Evolutionary conservation across 2,113 vertebrate genomes (phyloP).

Genomic region (Rhynchomys soricoides): DNA sequence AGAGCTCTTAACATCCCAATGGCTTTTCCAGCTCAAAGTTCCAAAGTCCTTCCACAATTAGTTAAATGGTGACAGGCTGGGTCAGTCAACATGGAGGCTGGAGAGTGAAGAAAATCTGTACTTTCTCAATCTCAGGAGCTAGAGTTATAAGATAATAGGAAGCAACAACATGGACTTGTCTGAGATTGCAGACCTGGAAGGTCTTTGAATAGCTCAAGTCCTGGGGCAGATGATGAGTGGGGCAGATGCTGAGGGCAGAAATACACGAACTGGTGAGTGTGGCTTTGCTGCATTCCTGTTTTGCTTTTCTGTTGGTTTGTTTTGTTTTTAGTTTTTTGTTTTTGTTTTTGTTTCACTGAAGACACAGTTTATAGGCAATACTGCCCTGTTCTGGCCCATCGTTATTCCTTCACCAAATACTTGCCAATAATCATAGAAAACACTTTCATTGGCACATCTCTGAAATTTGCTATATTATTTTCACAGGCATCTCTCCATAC

Average conservation of each 20-base stretch:
- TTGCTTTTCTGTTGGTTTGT: background rate
- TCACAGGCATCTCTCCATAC: background rate
- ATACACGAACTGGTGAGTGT: background rate
- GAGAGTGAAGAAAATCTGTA: too few relatives aligned
- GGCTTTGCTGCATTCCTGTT: background rate
- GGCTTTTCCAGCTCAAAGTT: too few relatives aligned
- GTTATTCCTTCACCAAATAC: background rate
- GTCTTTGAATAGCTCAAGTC: too few relatives aligned
- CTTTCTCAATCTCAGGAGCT: background rate
- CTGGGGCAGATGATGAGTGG: background rate
- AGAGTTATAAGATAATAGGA: background rate
- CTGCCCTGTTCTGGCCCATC: background rate
- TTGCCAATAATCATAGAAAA: background rate
- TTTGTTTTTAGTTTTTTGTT: too few relatives aligned
- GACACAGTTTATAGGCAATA: background rate
- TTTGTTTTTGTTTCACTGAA: background rate
- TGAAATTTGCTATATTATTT: background rate
- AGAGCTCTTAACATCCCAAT: too few relatives aligned
- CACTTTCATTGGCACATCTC: background rate
- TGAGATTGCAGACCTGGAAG: background rate
- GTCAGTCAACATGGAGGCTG: too few relatives aligned
- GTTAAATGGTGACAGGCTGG: background rate
- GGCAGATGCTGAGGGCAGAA: background rate
- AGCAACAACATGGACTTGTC: too few relatives aligned
- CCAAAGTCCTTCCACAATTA: too few relatives aligned